These are phyloP conservation scores for Oreochromis spilurus DNA, from an alignment of 2,113 vertebrate genomes.

Conservation along the genomic window DNA sequence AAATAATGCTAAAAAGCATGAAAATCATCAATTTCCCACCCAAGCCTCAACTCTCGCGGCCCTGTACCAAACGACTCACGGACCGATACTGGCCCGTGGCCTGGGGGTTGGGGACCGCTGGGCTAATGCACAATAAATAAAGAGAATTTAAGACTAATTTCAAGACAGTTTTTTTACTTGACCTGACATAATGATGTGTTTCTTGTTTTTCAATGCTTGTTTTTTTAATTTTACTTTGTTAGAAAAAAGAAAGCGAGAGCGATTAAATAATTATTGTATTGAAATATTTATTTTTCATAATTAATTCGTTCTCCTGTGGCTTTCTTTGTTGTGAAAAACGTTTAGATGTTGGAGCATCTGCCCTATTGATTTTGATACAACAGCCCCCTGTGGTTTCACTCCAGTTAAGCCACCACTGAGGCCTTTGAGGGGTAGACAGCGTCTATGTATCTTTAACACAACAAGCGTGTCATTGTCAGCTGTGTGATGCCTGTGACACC, in stretches of 20 bases:
- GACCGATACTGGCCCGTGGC: background rate
- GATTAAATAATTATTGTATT: background rate
- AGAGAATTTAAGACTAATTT: background rate
- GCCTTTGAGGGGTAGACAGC: conserved; percentile 1
- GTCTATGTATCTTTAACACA: background rate
- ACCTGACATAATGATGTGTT: background rate
- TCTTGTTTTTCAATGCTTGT: background rate
- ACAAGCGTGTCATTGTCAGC: conserved; percentile 5
- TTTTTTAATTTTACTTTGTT: rapidly evolving
- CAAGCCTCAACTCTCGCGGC: background rate
- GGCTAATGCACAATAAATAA: background rate
- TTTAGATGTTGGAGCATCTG: conserved; percentile 10
- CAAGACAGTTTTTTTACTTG: background rate
- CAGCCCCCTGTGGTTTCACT: background rate
- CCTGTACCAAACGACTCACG: background rate
- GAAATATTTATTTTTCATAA: background rate
- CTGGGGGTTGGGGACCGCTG: background rate
- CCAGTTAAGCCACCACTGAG: background rate
- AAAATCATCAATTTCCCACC: background rate
- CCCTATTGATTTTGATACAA: conserved; percentile 24
- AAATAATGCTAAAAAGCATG: background rate
- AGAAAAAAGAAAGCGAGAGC: background rate
- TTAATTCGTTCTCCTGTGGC: background rate
- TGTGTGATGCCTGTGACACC: background rate
- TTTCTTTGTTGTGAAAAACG: background rate